These are phyloP conservation scores for Gobionotothen gibberifrons DNA, from an alignment of 2,797 vertebrate genomes.

Conservation along the genomic window DNA sequence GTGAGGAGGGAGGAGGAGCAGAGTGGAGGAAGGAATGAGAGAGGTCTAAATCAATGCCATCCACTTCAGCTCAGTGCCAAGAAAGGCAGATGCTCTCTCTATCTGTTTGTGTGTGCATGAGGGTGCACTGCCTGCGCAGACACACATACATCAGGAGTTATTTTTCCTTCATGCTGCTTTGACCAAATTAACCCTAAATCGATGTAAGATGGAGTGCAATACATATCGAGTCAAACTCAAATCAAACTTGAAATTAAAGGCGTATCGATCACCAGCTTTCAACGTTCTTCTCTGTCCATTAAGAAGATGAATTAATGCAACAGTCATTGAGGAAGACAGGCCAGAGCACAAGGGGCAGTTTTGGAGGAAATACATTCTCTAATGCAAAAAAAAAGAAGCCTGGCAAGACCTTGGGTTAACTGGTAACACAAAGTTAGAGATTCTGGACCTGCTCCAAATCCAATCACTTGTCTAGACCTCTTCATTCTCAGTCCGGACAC, in stretches of 20 bases:
- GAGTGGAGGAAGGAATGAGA: conserved; percentile 65
- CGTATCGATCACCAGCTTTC: conserved; percentile 36
- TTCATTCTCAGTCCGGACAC: conserved; percentile 37
- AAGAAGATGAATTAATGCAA: conserved; percentile 16
- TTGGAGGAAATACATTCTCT: conserved; percentile 16
- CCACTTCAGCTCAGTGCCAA: conserved; percentile 69
- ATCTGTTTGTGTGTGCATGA: conserved; percentile 36
- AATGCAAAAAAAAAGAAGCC: not conserved
- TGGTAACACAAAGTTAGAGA: not conserved
- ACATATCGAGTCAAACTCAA: conserved; percentile 30
- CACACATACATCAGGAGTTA: conserved; percentile 59
- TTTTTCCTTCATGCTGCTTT: conserved; percentile 55
- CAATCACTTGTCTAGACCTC: conserved; percentile 38
- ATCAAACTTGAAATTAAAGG: conserved; percentile 51
- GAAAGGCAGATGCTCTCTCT: conserved; percentile 77
- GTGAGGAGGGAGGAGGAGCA: conserved; percentile 54
- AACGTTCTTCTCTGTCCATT: conserved; percentile 27
- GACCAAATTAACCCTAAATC: conserved; percentile 59
- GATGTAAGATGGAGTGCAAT: conserved; percentile 32
- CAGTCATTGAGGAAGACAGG: not conserved
- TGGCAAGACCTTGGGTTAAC: not conserved
- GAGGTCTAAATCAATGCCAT: conserved; percentile 75
- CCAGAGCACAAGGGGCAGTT: conserved; percentile 28
- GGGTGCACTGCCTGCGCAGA: conserved; percentile 29
- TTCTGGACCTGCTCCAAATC: conserved; percentile 24